A percentile compares a stretch with the other conserved stretches of the same genome.
These are phyloP conservation scores for Hylia prasina DNA, from an alignment of 2,113 vertebrate species.

Conservation along the genomic window DNA sequence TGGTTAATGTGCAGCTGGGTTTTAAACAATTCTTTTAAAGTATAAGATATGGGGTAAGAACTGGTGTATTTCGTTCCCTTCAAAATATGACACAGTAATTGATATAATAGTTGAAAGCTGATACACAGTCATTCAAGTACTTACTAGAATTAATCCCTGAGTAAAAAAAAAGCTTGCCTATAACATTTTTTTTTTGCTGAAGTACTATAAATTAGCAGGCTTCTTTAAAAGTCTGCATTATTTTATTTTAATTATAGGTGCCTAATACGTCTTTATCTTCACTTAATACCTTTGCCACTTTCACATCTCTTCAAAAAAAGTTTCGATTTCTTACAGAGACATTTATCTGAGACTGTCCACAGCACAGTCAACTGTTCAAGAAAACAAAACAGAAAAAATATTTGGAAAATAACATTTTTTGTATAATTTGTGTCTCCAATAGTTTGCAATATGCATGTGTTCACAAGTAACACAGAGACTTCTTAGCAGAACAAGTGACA, in stretches of 20 bases:
- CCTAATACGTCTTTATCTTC: not conserved
- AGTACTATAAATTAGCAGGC: not conserved
- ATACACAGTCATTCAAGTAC: not conserved
- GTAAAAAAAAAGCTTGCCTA: not conserved
- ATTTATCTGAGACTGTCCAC: not conserved
- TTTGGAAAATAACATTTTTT: not conserved
- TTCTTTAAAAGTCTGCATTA: not conserved
- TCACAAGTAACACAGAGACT: not conserved
- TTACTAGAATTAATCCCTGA: not conserved
- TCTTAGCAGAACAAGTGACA: not conserved
- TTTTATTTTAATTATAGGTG: not conserved
- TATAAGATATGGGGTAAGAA: not conserved
- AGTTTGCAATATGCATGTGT: not conserved
- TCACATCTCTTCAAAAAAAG: not conserved
- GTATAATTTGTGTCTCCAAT: not conserved
- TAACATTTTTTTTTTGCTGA: not conserved
- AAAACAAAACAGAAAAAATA: not conserved
- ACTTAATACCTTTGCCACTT: not conserved
- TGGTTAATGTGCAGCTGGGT: conserved; percentile 32
- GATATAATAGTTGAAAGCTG: not conserved
- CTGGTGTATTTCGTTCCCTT: not conserved
- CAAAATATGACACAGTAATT: not conserved
- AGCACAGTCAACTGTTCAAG: not conserved
- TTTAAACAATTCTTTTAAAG: conserved; percentile 43
- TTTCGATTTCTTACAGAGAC: not conserved